Percentiles rank a stretch among this genome's conserved stretches.
phyloP scores from a whole-genome alignment of 1,140 invertebrate genomes.

The Platorchestia sp. region DNA sequence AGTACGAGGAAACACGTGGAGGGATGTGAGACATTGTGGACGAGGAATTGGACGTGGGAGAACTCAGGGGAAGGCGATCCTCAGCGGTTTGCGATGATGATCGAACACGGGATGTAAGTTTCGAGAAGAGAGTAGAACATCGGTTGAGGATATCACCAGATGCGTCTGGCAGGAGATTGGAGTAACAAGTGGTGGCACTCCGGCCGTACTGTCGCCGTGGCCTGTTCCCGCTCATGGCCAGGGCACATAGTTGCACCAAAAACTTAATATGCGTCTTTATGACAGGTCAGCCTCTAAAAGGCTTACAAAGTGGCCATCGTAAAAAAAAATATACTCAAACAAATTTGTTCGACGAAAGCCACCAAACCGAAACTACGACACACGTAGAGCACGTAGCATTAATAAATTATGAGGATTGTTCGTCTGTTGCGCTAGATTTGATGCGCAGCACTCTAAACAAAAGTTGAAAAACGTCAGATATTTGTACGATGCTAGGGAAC shows the following conservation, averaged over 20 bases:
- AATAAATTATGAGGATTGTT: background rate
- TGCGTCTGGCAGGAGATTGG: conserved; percentile 63
- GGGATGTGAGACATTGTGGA: conserved; percentile 28
- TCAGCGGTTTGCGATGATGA: conserved; percentile 64
- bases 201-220: conserved; percentile 66
- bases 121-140: conserved; percentile 65
- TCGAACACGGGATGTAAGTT: conserved; percentile 66
- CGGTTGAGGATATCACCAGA: conserved; percentile 66
- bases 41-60: conserved; percentile 39
- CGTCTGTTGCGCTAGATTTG: background rate
- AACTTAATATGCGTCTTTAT: background rate
- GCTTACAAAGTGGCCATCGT: background rate
- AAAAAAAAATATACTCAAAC: background rate
- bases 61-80: conserved; percentile 61
- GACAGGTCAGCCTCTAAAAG: background rate
- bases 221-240: conserved; percentile 64
- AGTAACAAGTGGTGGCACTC: conserved; percentile 67
- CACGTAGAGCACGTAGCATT: background rate
- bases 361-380: background rate
- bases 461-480: background rate
- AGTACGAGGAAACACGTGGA: conserved; percentile 35
- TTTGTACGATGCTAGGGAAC: background rate
- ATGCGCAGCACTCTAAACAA: background rate
- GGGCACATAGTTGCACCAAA: conserved; percentile 12
- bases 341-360: background rate